Evolutionary conservation across 2,888 invertebrate species (phyloP).

Genomic region (Eumerus sabulonum): DNA sequence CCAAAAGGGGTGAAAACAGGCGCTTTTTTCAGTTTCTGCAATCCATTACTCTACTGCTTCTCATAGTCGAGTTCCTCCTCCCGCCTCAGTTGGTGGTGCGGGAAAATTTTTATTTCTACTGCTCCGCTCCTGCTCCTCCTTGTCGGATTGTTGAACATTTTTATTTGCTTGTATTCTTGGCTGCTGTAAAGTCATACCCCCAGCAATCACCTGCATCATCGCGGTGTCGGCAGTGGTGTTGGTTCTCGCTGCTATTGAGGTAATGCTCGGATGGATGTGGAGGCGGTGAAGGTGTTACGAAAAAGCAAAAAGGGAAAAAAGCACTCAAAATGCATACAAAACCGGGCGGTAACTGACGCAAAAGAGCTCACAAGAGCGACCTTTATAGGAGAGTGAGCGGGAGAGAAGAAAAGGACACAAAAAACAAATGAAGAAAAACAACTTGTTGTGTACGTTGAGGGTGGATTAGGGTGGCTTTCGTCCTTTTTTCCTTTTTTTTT

Average conservation of each 20-base stretch:
- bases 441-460: slow-evolving; percentile 59
- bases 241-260: slow-evolving; percentile 45
- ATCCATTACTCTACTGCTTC: slow-evolving; percentile 60
- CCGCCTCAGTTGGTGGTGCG: neutral
- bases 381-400: neutral
- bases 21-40: slow-evolving; percentile 46
- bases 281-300: slow-evolving; percentile 47
- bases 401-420: neutral
- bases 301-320: slow-evolving; percentile 1
- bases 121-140: slow-evolving; percentile 5
- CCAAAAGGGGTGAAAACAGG: slow-evolving; percentile 10
- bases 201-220: slow-evolving; percentile 55
- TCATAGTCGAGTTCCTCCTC: slow-evolving; percentile 27
- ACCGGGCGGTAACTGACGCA: no score
- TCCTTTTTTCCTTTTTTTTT: slow-evolving; percentile 8
- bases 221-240: slow-evolving; percentile 35
- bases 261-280: slow-evolving; percentile 22
- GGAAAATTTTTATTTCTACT: slow-evolving; percentile 52
- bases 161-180: slow-evolving; percentile 62
- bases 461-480: slow-evolving; percentile 54
- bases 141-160: slow-evolving; percentile 57
- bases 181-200: slow-evolving; percentile 41
- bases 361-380: no score
- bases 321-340: slow-evolving; percentile 42
- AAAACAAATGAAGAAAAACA: slow-evolving; percentile 53